These are phyloP conservation scores for Suillia variegata DNA, from an alignment of 2,888 invertebrate genomes.

Conservation along the genomic window DNA sequence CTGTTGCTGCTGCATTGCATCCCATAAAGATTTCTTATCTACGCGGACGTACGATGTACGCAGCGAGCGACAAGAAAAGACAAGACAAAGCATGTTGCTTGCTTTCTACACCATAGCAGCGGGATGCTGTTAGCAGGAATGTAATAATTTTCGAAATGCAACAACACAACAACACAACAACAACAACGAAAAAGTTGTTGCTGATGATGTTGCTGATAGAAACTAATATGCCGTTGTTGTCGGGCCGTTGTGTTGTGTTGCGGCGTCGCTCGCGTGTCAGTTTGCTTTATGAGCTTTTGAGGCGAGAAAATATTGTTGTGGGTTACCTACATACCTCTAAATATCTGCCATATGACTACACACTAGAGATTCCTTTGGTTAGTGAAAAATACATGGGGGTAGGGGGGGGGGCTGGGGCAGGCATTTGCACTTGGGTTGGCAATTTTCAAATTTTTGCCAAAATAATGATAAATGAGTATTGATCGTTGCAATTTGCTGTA, in stretches of 20 bases:
- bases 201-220: conserved; percentile 8
- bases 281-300: conserved; percentile 16
- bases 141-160: conserved; percentile 22
- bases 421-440: too few relatives aligned
- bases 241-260: too few relatives aligned
- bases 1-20: neutral
- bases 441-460: neutral
- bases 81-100: conserved; percentile 11
- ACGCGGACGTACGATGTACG: conserved; percentile 12
- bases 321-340: too few relatives aligned
- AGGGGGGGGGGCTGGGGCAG: neutral
- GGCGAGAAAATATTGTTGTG: neutral
- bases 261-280: conserved; percentile 21
- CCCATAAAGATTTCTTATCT: conserved; percentile 7
- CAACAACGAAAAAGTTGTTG: conserved; percentile 6
- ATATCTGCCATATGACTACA: neutral
- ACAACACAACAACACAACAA: neutral
- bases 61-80: too few relatives aligned
- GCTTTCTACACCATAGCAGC: conserved; percentile 5
- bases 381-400: neutral
- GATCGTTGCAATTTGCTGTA: neutral
- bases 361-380: neutral
- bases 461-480: conserved; percentile 16
- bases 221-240: neutral
- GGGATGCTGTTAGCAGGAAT: conserved; percentile 18